Conservation (phyloP, 2,888 invertebrate species). For the Spisula solida region DNA sequence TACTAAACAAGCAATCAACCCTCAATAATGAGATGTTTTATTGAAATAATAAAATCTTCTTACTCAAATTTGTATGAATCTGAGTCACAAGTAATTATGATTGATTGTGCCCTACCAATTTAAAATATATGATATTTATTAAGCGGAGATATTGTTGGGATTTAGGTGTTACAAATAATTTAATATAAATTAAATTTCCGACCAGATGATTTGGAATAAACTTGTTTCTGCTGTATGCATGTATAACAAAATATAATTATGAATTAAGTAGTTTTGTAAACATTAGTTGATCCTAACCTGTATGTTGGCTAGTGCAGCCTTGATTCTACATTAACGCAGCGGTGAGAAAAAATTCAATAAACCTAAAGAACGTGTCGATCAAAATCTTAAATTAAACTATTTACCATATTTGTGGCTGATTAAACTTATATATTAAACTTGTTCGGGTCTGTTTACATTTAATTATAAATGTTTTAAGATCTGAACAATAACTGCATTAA, state of each 20-base stretch:
- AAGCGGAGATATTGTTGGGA: too few relatives aligned
- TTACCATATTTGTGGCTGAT: slow-evolving; percentile 44
- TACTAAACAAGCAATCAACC: too few relatives aligned
- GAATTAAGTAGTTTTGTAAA: neutral
- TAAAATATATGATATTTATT: too few relatives aligned
- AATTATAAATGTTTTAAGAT: slow-evolving; percentile 34
- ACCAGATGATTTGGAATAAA: too few relatives aligned
- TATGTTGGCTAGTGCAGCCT: neutral
- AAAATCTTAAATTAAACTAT: slow-evolving; percentile 18
- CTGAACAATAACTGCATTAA: slow-evolving; percentile 51
- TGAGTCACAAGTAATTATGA: too few relatives aligned
- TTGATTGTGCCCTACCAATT: too few relatives aligned
- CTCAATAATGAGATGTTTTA: too few relatives aligned
- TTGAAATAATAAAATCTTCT: too few relatives aligned
- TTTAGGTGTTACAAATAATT: too few relatives aligned
- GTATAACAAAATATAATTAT: neutral
- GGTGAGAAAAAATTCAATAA: slow-evolving; percentile 10
- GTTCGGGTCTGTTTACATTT: slow-evolving; percentile 48
- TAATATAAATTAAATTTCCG: too few relatives aligned
- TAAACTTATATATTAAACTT: slow-evolving; percentile 33
- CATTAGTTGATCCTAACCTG: slow-evolving; percentile 12
- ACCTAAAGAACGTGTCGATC: neutral
- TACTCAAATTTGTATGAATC: too few relatives aligned
- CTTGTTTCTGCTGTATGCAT: too few relatives aligned
- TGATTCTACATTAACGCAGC: neutral